A percentile compares a stretch with the other conserved stretches of the same genome.
phyloP scores from a whole-genome alignment of 2,888 invertebrate genomes.

The Eupithecia vulgata region DNA sequence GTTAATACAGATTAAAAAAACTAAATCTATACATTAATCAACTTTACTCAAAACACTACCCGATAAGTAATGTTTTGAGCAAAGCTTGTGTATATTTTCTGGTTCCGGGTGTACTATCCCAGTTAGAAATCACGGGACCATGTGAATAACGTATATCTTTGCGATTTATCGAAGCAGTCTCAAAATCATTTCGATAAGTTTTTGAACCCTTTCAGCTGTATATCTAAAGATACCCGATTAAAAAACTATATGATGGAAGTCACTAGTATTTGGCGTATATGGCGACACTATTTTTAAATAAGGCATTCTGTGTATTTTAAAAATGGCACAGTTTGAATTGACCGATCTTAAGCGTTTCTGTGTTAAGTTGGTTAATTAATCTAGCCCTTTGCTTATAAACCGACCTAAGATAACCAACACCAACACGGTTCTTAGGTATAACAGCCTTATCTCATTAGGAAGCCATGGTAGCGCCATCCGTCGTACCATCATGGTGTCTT shows the following conservation, averaged over 20 bases:
- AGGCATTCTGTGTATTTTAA: conserved; percentile 16
- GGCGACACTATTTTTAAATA: not conserved
- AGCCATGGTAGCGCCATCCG: too few species aligned
- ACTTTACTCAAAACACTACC: too few species aligned
- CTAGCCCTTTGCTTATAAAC: not conserved
- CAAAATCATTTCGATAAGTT: not conserved
- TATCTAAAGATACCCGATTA: not conserved
- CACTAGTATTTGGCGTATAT: not conserved
- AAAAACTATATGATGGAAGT: not conserved
- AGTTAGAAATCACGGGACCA: not conserved
- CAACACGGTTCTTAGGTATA: not conserved
- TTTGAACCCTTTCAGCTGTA: not conserved
- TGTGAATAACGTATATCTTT: not conserved
- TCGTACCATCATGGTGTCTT: too few species aligned
- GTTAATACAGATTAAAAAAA: too few species aligned
- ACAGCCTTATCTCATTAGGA: too few species aligned
- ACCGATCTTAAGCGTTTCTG: conserved; percentile 4
- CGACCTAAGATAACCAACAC: not conserved
- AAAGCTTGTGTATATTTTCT: too few species aligned
- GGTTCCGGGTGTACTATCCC: not conserved
- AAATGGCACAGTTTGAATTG: conserved; percentile 20
- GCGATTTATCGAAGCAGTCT: not conserved
- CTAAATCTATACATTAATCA: too few species aligned
- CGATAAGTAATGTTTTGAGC: too few species aligned
- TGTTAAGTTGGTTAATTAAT: conserved; percentile 8